Evolutionary conservation across 2,888 invertebrate genomes (phyloP), one percentile per base, ranked within the genome.

Genomic region (Drosophila peninsularis): DNA sequence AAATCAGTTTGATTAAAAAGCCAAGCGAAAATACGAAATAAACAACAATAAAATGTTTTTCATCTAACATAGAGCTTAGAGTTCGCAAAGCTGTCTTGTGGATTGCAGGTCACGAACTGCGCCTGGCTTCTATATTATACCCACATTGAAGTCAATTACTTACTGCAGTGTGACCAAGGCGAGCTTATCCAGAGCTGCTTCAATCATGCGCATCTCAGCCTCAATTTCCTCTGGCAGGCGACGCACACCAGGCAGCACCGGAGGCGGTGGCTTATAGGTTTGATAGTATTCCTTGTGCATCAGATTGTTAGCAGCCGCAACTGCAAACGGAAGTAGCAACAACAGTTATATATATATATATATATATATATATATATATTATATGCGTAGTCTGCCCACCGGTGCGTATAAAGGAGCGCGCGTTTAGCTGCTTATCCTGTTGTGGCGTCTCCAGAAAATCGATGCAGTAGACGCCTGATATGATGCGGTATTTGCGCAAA

Each of bases 151-250:
- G 7, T 3, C 5, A 4, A 5, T 1, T n/a, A 90, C 94, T 93
- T 89, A 96, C 96, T 95, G 95, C 19, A 97, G 94, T 30, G 94
- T 95, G 14, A 97, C 94, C 9, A 95, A 92, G 0, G 95, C 95
- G 21, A 97, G 93, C 74, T 95, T 95, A 82, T 96, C 95, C 88
- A 97, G 94, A 54, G 95, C 95, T 3, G 94, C 93, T 80, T 97
- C 96, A 27, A 95, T 94, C 78, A 93, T 94, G 88, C 95, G 95
- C 90, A 96, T 94, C 90, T 97, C 96, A 0, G 95, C 95, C 84
- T 97, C 97, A 27, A 97, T 95, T 88, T 96, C 96, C 92, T 97
- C 96, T 0, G 97, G 96, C 24, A 95, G 93, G 49, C 96, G 93
- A 6, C 95, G 94, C 5, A 95, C 94, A 0, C 95, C 95, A 0